Conservation (phyloP, 2,113 vertebrate species). For the Upupa epops region DNA sequence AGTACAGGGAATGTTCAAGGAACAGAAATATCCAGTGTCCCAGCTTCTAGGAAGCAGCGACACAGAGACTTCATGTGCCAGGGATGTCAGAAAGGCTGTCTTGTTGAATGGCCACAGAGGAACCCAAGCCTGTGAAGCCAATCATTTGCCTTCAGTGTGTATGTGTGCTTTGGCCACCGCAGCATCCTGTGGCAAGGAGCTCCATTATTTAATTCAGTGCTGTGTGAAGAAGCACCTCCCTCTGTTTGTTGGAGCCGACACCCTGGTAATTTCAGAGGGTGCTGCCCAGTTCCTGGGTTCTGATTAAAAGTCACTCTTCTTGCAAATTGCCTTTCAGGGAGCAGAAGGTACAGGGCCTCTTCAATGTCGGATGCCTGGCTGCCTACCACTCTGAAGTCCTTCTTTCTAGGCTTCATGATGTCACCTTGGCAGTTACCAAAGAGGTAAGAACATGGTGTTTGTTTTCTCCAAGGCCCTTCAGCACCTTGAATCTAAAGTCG, state of each 20-base stretch:
- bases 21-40: too few species aligned
- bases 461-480: too few species aligned
- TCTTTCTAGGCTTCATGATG: constrained; percentile 35
- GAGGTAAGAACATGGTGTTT: too few species aligned
- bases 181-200: neutral
- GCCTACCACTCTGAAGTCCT: constrained; percentile 68
- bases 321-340: constrained; percentile 64
- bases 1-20: too few species aligned
- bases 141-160: neutral
- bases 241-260: neutral
- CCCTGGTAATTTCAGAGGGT: neutral
- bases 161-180: neutral
- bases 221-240: neutral
- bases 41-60: neutral
- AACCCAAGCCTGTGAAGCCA: neutral
- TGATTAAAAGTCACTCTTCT: neutral
- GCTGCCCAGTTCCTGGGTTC: neutral
- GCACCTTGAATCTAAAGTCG: too few species aligned
- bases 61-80: neutral
- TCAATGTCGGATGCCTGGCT: constrained; percentile 60
- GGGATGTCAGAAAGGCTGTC: neutral
- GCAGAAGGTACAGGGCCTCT: constrained; percentile 70
- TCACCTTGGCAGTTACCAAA: constrained; percentile 71
- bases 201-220: neutral
- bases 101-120: neutral